Evolutionary conservation across 2,113 vertebrate species (phyloP), one percentile per base, ranked within the genome.

Genomic region (Paraplagusia blochii): DNA sequence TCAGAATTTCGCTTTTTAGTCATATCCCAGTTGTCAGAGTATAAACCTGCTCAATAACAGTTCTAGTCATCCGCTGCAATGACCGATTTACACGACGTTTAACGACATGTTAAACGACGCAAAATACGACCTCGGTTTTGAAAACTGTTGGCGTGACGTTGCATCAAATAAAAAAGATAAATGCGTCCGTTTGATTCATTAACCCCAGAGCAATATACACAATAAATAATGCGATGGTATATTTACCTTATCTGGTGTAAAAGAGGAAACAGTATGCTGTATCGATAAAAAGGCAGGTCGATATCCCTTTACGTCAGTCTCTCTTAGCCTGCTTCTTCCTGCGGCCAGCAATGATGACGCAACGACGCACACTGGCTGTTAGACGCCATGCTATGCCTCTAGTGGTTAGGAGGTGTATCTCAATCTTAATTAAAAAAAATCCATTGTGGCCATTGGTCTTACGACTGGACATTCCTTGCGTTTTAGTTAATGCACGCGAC

Each of bases 321-420:
- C 43, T 45, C 14, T 2, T 1, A 1, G 40, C 11, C 38, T 10
- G 38, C 22, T 29, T 29, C 22, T 0, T 39, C 80, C 53, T 47
- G 1, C 53, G 71, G 49, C 76, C 9, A 64, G 4, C 0, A 70
- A 4, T 74, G 66, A 84, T 84, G 84, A 84, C 79, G 84, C 5
- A 50, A 7, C 40, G 0, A 59, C 45, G 45, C 35, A 11, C 5
- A 15, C 39, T 29, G 22, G 6, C 44, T 18, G 16, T 9, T 8
- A 1, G 18, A 2, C 42, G 69, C 47, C 61, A 38, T 9, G 9
- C 1, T 11, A 6, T 51, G 44, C 58, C 62, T 40, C 62, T 53
- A 19, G 36, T 11, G 53, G n/a, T 4, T 4, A 5, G 38, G 38
- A 40, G 13, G 38, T 5, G 12, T 5, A 40, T 12, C 9, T 40